Base-by-base conservation (phyloP, 2,113 vertebrate species). In the Cololabis saira region DNA sequence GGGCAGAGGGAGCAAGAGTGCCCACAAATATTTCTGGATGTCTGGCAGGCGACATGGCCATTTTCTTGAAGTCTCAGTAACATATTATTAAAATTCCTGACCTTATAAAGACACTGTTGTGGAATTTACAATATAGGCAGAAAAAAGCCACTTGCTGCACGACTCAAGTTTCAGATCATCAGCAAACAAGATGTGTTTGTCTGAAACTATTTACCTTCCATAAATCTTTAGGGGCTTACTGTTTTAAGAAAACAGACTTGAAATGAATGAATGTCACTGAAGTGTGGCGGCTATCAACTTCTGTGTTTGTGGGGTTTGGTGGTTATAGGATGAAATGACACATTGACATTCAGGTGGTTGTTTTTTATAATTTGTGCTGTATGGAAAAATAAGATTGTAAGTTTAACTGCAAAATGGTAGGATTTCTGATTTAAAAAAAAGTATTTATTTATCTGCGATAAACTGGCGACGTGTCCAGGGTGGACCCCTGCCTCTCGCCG, bases 21-120 rank as follows among this genome's bases (percentile, higher is more conserved):
- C 64, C 80, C 86, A 72, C 85, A 90, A 78, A 65, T 63, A 82
- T 83, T 79, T 84, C 77, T 74, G 80, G 60, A 74, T 81, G 78
- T 71, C 82, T 87, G 75, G 77, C 71, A 74, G 55, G 13, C 71
- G 18, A 15, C 2, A 15, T n/a, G 5, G 15, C 15, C 41, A 16
- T 64, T 68, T 63, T 61, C 64, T 13, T 65, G 1, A 67, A 58
- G 44, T 63, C 67, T 75, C 75, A 78, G 60, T 73, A 80, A 83
- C 74, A 69, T 87, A 21, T 86, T 33, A 87, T 90, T 91, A 83
- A 78, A 78, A 89, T 87, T 83, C 85, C 65, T 91, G 67, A 60
- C 63, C 59, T 83, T 87, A 71, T 82, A 60, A 56, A 74, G 49
- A 80, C 70, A 44, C 71, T 81, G 60, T 62, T 45, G 14, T 58